These are phyloP conservation scores for Galaxea fascicularis DNA, from an alignment of 92 coral and sea anemone species.

Conservation along the genomic window DNA sequence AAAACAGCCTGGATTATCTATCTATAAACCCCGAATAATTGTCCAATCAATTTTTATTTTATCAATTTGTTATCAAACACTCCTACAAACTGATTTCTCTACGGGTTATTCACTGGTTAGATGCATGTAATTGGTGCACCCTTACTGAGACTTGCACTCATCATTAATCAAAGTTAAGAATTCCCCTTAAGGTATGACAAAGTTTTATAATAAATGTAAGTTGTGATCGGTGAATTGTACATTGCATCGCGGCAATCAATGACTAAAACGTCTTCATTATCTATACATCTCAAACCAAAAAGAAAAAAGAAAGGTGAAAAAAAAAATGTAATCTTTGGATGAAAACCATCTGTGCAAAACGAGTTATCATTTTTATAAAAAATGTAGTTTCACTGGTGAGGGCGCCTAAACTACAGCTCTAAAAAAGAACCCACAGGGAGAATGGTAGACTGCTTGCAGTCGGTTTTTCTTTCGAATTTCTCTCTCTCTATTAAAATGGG, in stretches of 20 bases:
- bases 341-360: not conserved
- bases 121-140: too few relatives aligned
- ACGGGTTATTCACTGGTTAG: not conserved
- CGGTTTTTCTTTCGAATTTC: too few relatives aligned
- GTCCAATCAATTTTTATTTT: slow-evolving; percentile 1
- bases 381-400: too few relatives aligned
- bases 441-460: too few relatives aligned
- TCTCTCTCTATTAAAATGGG: too few relatives aligned
- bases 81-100: not conserved
- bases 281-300: not conserved
- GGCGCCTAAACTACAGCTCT: too few relatives aligned
- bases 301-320: too few relatives aligned
- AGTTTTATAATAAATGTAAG: not conserved
- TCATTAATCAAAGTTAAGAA: not conserved
- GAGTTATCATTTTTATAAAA: not conserved
- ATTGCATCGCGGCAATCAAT: not conserved
- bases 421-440: too few relatives aligned
- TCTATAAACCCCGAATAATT: not conserved
- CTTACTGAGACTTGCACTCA: not conserved
- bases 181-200: slow-evolving; percentile 11
- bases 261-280: not conserved
- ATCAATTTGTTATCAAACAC: not conserved
- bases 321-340: not conserved
- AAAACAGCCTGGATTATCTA: not conserved
- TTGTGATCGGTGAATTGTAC: not conserved